Evolutionary conservation across 1,140 invertebrate genomes (phyloP), one percentile per base, ranked within the genome.

Genomic region (Leguminivora glycinivorella): DNA sequence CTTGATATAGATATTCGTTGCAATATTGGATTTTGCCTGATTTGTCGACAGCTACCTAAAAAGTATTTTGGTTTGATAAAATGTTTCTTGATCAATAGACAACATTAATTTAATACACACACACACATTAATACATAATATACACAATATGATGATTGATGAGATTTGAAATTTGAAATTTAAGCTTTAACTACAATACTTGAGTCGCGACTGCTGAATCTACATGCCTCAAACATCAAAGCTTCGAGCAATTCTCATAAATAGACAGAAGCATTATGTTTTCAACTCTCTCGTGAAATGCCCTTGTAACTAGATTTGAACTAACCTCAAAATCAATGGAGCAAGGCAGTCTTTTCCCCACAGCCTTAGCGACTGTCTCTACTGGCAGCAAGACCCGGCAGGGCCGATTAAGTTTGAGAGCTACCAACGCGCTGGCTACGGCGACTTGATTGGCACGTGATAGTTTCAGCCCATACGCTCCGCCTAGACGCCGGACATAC

Each of bases 291-390:
- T n/a, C n/a, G n/a, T n/a, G n/a, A n/a, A n/a, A n/a, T n/a, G n/a
- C n/a, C n/a, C n/a, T n/a, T n/a, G n/a, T n/a, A n/a, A n/a, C n/a
- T n/a, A n/a, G n/a, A n/a, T n/a, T 31, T 7, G 5, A 31, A 31
- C 29, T 31, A 52, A 94, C 94, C 83, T 95, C 94, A 79, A 95
- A 96, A 70, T 94, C 92, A 22, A 85, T 79, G 12, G 86, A 84
- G 56, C 91, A 90, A 0, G 93, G 90, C 14, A 89, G 82, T 73
- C 95, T 83, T 77, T 95, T 95, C 1, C 95, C 95, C 0, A 94
- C 75, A 26, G 92, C 77, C 34, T 89, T 90, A 93, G 95, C 95
- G 72, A 94, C 95, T 31, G 92, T 93, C 69, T 94, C 93, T 7
- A 95, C 84, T 1, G 93, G 85, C 80, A 95, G 75, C 26, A 90